Base-by-base conservation (phyloP, 2,113 vertebrate species). In the Hipposideros armiger region DNA sequence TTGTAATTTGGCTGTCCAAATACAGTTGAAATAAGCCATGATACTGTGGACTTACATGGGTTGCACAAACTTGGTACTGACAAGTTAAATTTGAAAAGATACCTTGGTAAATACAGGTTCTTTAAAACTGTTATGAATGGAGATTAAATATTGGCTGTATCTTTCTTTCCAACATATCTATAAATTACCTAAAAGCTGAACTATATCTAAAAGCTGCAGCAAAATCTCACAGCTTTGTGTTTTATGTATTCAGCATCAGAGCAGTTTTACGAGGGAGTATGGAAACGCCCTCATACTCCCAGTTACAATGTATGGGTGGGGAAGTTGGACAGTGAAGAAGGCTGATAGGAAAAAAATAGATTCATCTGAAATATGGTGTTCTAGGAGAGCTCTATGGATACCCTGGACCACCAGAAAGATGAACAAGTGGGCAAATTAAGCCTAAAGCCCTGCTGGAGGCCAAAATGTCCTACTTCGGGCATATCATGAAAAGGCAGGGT, bases 1-100 rank as follows among this genome's bases (percentile, higher is more conserved):
- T 45, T 81, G 7, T 77, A 81, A 93, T 90, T 89, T 74, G 86
- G 19, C 86, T 96, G 84, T 95, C 66, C 87, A 95, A 96, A 95
- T 28, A 91, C 50, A 95, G 85, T 81, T 74, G 84, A 70, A 93
- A n/a, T 30, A 86, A 93, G 24, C 52, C n/a, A 7, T 72, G 62
- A 92, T 94, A 24, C 1, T 54, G 30, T 66, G 95, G 30, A 47
- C 28, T 86, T 19, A 26, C 22, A 32, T 4, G 36, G 47, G 20
- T 60, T 81, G 24, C 3, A 81, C 64, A 62, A 74, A 91, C 60
- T 85, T 87, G 70, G 19, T 58, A 6, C 9, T 22, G 14, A 83
- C 32, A 69, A 54, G 14, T 32, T 64, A 64, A 80, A 90, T 95
- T 90, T 77, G 14, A 87, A 86, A 95, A 93, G 42, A 72, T 40